phyloP scores from a whole-genome alignment of 2,113 vertebrate genomes.

The Boleophthalmus pectinirostris region DNA sequence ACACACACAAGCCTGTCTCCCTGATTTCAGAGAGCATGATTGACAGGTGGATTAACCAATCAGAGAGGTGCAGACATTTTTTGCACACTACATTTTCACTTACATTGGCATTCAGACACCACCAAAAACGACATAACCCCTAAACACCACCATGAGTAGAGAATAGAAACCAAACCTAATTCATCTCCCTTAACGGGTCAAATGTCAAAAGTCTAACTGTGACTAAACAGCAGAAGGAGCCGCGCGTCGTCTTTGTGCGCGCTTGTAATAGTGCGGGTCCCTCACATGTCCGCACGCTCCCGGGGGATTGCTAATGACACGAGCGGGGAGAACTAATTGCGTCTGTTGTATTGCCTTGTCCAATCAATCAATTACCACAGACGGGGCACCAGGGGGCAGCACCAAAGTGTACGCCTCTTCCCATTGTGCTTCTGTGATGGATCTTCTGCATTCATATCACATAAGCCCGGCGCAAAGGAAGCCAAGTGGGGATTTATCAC shows the following conservation, averaged over 20 bases:
- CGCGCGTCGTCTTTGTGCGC: slow-evolving; percentile 2
- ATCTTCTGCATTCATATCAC: slow-evolving; percentile 5
- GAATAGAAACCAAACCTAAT: too few relatives aligned
- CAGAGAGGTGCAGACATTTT: too few relatives aligned
- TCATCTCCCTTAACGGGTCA: slow-evolving; percentile 15
- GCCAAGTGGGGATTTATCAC: slow-evolving; percentile 17
- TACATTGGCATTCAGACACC: too few relatives aligned
- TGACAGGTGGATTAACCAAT: too few relatives aligned
- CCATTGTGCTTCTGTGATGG: slow-evolving; percentile 12
- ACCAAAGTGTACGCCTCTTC: slow-evolving; percentile 14
- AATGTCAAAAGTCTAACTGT: slow-evolving; percentile 36
- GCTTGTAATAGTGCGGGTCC: slow-evolving; percentile 13
- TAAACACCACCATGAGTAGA: too few relatives aligned
- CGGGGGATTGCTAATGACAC: slow-evolving; percentile 50
- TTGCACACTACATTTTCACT: too few relatives aligned
- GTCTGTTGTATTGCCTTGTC: slow-evolving; percentile 67
- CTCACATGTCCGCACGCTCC: slow-evolving; percentile 42
- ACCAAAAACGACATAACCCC: too few relatives aligned
- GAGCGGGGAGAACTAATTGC: slow-evolving; percentile 69
- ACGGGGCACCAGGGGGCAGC: slow-evolving; percentile 33
- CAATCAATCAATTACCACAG: slow-evolving; percentile 70
- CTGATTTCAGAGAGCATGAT: too few relatives aligned
- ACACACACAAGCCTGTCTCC: too few relatives aligned
- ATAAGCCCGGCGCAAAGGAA: background rate
- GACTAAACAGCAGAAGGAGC: slow-evolving; percentile 40